Evolutionary conservation across 2,888 invertebrate species (phyloP).

Genomic region (Hydropsyche betteni): DNA sequence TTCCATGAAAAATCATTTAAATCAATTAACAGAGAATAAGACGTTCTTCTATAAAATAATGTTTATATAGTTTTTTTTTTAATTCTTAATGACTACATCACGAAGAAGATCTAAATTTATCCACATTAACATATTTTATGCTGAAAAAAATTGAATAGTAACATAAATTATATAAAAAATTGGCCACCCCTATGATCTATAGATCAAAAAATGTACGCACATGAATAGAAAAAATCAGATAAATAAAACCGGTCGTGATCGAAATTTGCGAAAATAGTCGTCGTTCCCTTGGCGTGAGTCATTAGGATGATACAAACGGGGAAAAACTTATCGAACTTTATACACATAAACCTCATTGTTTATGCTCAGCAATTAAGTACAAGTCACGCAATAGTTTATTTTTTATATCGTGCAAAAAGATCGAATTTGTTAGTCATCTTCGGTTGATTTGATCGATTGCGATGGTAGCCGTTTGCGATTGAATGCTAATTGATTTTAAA

Average conservation of each 20-base stretch:
- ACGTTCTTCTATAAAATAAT: too few relatives aligned
- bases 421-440: slow-evolving; percentile 8
- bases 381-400: slow-evolving; percentile 14
- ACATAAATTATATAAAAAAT: too few relatives aligned
- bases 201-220: too few relatives aligned
- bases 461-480: not conserved
- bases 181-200: too few relatives aligned
- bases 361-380: not conserved
- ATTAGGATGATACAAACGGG: slow-evolving; percentile 14
- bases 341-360: slow-evolving; percentile 9
- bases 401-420: not conserved
- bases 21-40: too few relatives aligned
- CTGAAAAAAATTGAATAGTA: too few relatives aligned
- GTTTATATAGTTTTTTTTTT: too few relatives aligned
- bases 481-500: not conserved
- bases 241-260: slow-evolving; percentile 15
- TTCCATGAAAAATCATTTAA: too few relatives aligned
- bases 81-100: too few relatives aligned
- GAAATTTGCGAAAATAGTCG: slow-evolving; percentile 5
- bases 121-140: too few relatives aligned
- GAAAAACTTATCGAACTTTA: slow-evolving; percentile 6
- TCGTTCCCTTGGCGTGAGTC: slow-evolving; percentile 10
- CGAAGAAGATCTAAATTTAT: too few relatives aligned
- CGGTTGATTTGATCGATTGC: slow-evolving; percentile 8
- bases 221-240: too few relatives aligned